Conservation (phyloP, 2,113 vertebrate genomes). For the Scatophagus argus region DNA sequence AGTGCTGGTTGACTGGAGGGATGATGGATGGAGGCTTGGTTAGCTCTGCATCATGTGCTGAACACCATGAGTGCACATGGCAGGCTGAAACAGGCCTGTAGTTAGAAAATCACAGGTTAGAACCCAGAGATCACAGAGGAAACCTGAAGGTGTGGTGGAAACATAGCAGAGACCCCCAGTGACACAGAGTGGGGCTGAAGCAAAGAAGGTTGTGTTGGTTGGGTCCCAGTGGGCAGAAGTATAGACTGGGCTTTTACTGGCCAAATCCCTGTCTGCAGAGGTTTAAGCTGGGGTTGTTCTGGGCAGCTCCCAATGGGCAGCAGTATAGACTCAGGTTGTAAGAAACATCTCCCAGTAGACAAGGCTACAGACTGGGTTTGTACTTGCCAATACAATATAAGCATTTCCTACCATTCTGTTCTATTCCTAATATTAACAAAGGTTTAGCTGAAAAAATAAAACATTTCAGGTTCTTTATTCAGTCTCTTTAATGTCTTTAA, state of each 20-base stretch:
- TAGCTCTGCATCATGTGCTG: constrained; percentile 62
- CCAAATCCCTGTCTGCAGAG: constrained; percentile 41
- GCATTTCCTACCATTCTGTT: neutral
- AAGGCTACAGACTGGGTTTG: neutral
- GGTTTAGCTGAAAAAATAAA: neutral
- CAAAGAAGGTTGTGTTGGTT: constrained; percentile 11
- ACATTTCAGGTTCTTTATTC: too few relatives aligned
- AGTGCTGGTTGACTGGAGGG: constrained; percentile 70
- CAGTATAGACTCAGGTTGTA: neutral
- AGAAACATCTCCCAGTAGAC: constrained; percentile 6
- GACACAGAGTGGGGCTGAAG: constrained; percentile 11
- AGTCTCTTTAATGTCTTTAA: too few relatives aligned
- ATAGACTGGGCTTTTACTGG: constrained; percentile 35
- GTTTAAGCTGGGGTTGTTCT: constrained; percentile 22
- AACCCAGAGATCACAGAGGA: constrained; percentile 10
- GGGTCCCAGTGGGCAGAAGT: constrained; percentile 13
- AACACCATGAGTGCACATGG: constrained; percentile 53
- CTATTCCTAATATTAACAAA: neutral
- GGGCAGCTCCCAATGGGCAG: constrained; percentile 21
- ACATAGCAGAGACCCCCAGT: neutral
- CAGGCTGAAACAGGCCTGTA: constrained; percentile 17
- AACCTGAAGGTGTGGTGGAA: constrained; percentile 2
- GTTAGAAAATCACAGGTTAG: constrained; percentile 21
- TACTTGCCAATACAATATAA: neutral
- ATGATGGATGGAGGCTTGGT: constrained; percentile 76